These are phyloP conservation scores for Cossypha niveicapilla DNA, from an alignment of 2,797 vertebrate species.

Conservation along the genomic window DNA sequence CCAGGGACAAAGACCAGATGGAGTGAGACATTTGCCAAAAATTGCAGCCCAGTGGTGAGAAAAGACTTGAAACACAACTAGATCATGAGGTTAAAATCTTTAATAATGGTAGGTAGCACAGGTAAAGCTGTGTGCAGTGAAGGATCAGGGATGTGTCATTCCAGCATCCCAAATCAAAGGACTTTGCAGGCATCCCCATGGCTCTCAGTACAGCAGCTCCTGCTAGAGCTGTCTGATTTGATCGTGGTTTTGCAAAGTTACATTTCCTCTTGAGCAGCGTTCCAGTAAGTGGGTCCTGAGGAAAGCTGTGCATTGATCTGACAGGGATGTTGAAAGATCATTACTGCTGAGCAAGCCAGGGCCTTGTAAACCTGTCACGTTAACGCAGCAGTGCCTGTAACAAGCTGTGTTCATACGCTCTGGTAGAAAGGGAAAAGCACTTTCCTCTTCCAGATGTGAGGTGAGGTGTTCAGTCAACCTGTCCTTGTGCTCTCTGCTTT, in stretches of 20 bases:
- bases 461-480: not conserved
- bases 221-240: not conserved
- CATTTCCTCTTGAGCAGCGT: not conserved
- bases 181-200: not conserved
- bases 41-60: not conserved
- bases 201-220: not conserved
- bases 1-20: not conserved
- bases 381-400: not conserved
- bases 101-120: not conserved
- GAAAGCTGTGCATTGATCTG: slow-evolving; percentile 6
- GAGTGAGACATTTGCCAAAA: not conserved
- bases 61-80: not conserved
- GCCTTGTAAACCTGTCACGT: not conserved
- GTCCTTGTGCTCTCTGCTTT: not conserved
- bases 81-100: not conserved
- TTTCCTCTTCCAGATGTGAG: not conserved
- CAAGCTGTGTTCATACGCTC: not conserved
- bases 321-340: slow-evolving; percentile 12
- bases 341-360: slow-evolving; percentile 25
- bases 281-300: not conserved
- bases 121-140: not conserved
- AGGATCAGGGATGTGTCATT: not conserved
- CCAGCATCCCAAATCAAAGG: not conserved
- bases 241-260: not conserved
- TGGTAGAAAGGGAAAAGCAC: not conserved